Evolutionary conservation across 2,797 vertebrate species (phyloP), one percentile per base, ranked within the genome.

Genomic region (Xerus rutilus): DNA sequence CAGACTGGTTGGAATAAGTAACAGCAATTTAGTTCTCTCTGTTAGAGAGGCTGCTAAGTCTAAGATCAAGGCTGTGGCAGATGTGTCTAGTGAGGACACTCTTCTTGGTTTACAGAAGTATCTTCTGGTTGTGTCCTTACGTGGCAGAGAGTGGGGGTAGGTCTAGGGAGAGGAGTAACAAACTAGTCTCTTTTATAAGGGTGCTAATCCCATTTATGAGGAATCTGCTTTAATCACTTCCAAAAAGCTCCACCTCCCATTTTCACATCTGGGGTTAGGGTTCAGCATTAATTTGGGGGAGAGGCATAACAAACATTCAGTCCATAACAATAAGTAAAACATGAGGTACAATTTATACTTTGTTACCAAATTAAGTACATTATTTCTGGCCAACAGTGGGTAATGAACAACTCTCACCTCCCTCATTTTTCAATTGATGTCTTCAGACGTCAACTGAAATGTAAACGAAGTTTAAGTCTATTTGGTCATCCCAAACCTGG

Each of bases 271-370:
- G 14, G 32, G 11, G 20, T 90, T 76, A 59, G 32, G 43, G 69
- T 86, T 78, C 49, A 67, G 14, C 28, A 10, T 52, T n/a, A 86
- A 79, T 59, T 45, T 45, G 17, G 14, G 17, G n/a, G 23, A 5
- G 17, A 17, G 35, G 35, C 15, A 39, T 4, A 49, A 72, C 20
- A 90, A 54, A 21, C 47, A 57, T n/a, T 54, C 28, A 65, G 47
- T 84, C 18, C 25, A 43, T 59, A 70, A 67, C 39, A 70, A 10
- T 89, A 72, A n/a, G 10, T 92, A 86, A 96, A 92, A 85, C 73
- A 69, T 20, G 21, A 89, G 52, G 54, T 83, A 11, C 62, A 77
- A 3, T 74, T 87, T 90, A 74, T 87, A 45, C n/a, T 47, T 81
- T 49, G 1, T 86, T 95, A 91, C 15, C 47, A 72, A 86, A 52